phyloP scores from a whole-genome alignment of 2,113 vertebrate genomes.

The Petaurus breviceps region DNA sequence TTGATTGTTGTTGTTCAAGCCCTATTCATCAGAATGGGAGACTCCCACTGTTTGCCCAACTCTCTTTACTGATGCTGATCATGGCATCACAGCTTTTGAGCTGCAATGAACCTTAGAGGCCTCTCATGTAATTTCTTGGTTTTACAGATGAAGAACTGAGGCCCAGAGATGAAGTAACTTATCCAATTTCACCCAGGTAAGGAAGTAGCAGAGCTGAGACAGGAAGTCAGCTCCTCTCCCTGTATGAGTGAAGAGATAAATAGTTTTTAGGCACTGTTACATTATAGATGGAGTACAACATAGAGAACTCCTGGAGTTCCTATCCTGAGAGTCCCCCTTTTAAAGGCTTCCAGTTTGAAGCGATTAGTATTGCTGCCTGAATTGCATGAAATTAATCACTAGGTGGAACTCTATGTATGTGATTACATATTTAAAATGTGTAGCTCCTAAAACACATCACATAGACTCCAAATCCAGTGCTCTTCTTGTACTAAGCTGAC shows the following conservation, averaged over 20 bases:
- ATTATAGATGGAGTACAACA: not conserved
- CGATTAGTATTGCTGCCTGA: not conserved
- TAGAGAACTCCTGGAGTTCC: not conserved
- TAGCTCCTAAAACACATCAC: not conserved
- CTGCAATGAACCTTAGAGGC: not conserved
- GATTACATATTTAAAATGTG: not conserved
- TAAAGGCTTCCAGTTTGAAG: not conserved
- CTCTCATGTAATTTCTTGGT: not conserved
- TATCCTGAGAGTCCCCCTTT: not conserved
- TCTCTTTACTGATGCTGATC: not conserved
- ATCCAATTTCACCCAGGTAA: not conserved
- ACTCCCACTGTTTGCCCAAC: not conserved
- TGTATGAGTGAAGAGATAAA: not conserved
- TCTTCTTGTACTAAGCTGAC: not conserved
- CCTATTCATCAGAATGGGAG: not conserved
- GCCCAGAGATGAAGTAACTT: not conserved
- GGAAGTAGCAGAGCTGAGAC: not conserved
- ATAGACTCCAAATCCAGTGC: not conserved
- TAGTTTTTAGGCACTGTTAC: not conserved
- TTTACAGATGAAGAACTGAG: not conserved
- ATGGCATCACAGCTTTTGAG: not conserved
- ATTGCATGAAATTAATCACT: not conserved
- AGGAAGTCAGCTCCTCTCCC: not conserved
- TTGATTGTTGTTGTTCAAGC: too few species aligned
- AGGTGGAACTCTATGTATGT: not conserved